phyloP scores from a whole-genome alignment of 2,797 vertebrate genomes.

The Typhlichthys subterraneus region DNA sequence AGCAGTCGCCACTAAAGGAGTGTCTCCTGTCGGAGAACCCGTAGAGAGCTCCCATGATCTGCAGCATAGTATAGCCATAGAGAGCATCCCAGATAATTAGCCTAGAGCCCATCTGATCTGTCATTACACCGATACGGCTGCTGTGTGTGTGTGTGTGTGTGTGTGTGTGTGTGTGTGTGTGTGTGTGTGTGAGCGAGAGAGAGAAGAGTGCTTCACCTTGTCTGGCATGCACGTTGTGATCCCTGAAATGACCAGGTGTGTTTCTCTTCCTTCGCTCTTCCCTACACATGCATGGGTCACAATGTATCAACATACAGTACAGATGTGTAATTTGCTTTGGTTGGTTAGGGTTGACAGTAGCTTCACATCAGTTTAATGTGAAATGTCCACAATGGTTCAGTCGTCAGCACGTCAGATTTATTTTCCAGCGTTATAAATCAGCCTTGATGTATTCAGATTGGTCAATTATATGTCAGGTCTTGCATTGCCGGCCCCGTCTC shows the following conservation, averaged over 20 bases:
- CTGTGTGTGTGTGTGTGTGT: conserved; percentile 14
- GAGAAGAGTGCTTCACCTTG: conserved; percentile 1
- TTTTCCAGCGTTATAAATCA: neutral
- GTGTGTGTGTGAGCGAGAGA: neutral
- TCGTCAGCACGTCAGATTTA: neutral
- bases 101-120: conserved; percentile 2
- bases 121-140: conserved; percentile 7
- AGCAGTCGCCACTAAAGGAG: too few relatives aligned
- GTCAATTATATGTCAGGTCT: neutral
- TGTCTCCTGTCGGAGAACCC: too few relatives aligned
- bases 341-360: neutral
- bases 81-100: neutral
- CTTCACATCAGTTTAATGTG: neutral
- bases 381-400: neutral
- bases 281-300: conserved; percentile 6
- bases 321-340: neutral
- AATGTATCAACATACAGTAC: neutral
- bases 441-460: neutral
- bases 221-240: conserved; percentile 10
- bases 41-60: too few relatives aligned
- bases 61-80: neutral
- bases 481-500: neutral
- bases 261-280: neutral
- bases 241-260: conserved; percentile 1
- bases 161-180: conserved; percentile 14